Evolutionary conservation across 2,888 invertebrate species (phyloP).

Genomic region (Noctua comes): DNA sequence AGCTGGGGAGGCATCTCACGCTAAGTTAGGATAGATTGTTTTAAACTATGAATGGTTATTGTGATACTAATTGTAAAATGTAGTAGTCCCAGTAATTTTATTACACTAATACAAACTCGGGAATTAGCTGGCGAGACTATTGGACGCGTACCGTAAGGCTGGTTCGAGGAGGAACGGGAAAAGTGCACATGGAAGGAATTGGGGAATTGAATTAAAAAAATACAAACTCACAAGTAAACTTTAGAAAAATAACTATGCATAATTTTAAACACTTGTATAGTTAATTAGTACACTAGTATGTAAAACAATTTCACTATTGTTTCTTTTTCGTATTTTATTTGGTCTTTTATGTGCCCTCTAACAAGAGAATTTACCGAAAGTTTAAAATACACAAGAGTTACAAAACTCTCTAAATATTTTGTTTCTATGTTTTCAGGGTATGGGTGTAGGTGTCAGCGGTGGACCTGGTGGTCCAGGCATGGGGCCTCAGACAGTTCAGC

Average conservation of each 20-base stretch:
- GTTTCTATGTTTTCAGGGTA: constrained; percentile 76
- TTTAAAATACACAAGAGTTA: neutral
- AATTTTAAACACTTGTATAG: neutral
- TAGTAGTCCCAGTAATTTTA: neutral
- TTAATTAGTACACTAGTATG: too few relatives aligned
- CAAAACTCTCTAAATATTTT: neutral
- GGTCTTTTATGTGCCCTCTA: neutral
- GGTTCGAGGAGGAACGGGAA: too few relatives aligned
- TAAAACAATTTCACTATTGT: neutral
- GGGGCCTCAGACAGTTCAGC: constrained; percentile 83
- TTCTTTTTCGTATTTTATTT: neutral
- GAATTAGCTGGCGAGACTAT: too few relatives aligned
- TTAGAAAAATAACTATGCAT: neutral
- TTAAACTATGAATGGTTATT: neutral
- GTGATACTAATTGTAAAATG: neutral
- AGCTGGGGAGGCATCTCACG: neutral
- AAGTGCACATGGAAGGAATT: too few relatives aligned
- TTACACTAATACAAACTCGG: neutral
- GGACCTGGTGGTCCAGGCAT: constrained; percentile 78
- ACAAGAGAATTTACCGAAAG: neutral
- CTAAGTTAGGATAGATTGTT: neutral
- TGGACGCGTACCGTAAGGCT: too few relatives aligned
- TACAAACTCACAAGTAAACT: neutral
- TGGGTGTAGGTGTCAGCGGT: constrained; percentile 84
- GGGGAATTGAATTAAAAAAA: too few relatives aligned